A percentile compares a stretch with the other conserved stretches of the same genome.
These are phyloP conservation scores for Solen grandis DNA, from an alignment of 1,140 invertebrate genomes.

Conservation along the genomic window DNA sequence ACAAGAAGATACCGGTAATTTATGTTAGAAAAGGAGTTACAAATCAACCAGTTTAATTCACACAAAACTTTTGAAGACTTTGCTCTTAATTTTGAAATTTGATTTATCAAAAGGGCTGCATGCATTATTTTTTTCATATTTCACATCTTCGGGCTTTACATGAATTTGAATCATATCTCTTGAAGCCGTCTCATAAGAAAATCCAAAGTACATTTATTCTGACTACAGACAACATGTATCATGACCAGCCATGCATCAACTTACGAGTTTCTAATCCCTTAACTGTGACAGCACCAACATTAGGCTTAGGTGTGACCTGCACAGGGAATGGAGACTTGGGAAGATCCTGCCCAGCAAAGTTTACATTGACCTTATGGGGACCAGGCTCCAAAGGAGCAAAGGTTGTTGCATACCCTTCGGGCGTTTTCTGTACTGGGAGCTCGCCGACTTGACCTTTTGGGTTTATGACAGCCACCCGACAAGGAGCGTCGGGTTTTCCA, in stretches of 20 bases:
- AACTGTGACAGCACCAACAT: slow-evolving; percentile 92
- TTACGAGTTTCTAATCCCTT: slow-evolving; percentile 94
- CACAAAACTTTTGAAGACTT: too few species aligned
- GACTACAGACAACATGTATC: too few species aligned
- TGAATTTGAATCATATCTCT: too few species aligned
- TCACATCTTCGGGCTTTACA: too few species aligned
- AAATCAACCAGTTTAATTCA: too few species aligned
- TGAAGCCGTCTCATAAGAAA: too few species aligned
- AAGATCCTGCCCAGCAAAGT: slow-evolving; percentile 89
- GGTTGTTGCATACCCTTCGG: slow-evolving; percentile 90
- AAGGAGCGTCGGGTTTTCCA: slow-evolving; percentile 85
- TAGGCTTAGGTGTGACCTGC: slow-evolving; percentile 88
- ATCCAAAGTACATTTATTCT: too few species aligned
- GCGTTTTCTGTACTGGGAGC: slow-evolving; percentile 83
- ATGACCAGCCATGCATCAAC: slow-evolving; percentile 81
- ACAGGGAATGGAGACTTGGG: slow-evolving; percentile 94
- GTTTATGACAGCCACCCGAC: slow-evolving; percentile 81
- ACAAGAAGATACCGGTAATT: too few species aligned
- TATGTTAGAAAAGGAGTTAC: too few species aligned
- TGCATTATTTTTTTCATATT: too few species aligned
- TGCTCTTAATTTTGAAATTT: too few species aligned
- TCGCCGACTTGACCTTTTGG: slow-evolving; percentile 82
- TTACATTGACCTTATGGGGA: slow-evolving; percentile 89
- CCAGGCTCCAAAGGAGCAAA: slow-evolving; percentile 92
- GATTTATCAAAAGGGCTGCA: too few species aligned